A percentile compares a stretch with the other conserved stretches of the same genome.
These are phyloP conservation scores for Acronicta aceris DNA, from an alignment of 2,888 invertebrate genomes.

Conservation along the genomic window DNA sequence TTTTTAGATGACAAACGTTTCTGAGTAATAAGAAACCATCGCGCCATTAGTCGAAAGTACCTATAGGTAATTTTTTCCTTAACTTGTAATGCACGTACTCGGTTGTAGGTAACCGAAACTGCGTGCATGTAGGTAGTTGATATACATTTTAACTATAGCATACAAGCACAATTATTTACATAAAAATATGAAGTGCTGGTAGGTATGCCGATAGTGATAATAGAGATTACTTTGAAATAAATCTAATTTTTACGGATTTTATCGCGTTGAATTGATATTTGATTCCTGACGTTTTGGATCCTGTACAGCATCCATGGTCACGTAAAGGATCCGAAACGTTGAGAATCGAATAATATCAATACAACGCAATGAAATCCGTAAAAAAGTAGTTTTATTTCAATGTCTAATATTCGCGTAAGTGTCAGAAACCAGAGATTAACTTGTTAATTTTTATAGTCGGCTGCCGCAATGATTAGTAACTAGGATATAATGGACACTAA, in stretches of 20 bases:
- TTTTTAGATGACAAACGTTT: background rate
- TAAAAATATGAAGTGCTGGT: constrained; percentile 10
- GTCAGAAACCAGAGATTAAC: background rate
- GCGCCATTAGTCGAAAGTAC: background rate
- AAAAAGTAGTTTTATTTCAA: no score
- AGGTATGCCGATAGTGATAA: constrained; percentile 10
- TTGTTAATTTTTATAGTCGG: no score
- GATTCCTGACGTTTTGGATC: no score
- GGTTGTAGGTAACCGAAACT: background rate
- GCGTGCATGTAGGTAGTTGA: constrained; percentile 6
- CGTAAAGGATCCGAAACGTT: no score
- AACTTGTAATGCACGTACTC: background rate
- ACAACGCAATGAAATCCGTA: no score
- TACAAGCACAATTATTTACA: constrained; percentile 6
- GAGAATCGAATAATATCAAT: no score
- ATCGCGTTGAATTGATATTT: no score
- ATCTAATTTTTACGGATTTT: no score
- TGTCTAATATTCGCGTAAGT: no score
- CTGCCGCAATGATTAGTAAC: no score
- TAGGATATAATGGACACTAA: constrained; percentile 6
- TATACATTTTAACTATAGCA: constrained; percentile 23
- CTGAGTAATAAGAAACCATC: background rate
- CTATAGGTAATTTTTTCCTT: constrained; percentile 1
- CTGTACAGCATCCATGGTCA: no score
- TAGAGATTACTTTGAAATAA: no score